Percentiles rank a stretch among this genome's conserved stretches.
phyloP scores from a whole-genome alignment of 2,888 invertebrate genomes.

The Acleris cristana region DNA sequence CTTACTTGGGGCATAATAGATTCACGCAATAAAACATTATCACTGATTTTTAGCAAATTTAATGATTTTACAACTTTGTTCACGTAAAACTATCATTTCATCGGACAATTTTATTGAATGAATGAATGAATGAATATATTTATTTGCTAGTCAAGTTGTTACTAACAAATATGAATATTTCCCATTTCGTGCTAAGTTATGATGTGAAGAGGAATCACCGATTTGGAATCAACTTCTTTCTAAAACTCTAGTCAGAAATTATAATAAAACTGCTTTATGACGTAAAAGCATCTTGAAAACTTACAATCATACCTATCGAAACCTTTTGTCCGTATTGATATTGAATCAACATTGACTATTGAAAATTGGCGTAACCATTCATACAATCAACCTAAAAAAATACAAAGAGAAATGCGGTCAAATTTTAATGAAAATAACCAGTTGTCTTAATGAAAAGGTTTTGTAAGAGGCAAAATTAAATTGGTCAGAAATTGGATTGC shows the following conservation, averaged over 20 bases:
- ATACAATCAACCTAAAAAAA: conserved; percentile 25
- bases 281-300: neutral
- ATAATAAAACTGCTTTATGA: neutral
- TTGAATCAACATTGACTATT: conserved; percentile 37
- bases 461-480: conserved; percentile 37
- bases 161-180: no score
- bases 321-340: conserved; percentile 21
- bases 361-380: conserved; percentile 43
- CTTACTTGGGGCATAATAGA: no score
- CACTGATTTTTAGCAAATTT: no score
- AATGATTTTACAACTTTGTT: no score
- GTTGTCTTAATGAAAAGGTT: conserved; percentile 5
- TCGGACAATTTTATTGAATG: no score
- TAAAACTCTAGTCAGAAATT: neutral
- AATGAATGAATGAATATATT: no score
- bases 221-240: no score
- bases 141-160: no score
- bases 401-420: conserved; percentile 32
- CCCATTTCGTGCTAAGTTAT: no score
- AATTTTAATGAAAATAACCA: conserved; percentile 10
- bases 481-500: conserved; percentile 51
- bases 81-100: no score
- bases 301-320: neutral
- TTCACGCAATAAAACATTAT: no score
- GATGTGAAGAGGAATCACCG: no score